Evolutionary conservation across 2,797 vertebrate genomes (phyloP), one percentile per base, ranked within the genome.

Genomic region (Sebastes diploproa): DNA sequence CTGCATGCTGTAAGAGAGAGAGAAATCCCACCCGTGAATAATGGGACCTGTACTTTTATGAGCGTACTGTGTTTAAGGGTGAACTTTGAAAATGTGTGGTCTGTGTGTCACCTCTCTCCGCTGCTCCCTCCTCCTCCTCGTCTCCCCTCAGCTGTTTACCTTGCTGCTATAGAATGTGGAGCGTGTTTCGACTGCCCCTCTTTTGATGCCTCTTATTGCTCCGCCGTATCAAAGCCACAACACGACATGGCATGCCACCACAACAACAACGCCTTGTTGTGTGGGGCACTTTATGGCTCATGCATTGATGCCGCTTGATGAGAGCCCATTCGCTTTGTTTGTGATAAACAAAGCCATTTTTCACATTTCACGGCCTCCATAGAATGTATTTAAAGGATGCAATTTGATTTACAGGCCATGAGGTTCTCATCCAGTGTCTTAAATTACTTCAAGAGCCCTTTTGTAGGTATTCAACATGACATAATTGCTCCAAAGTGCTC

Each of bases 71-170:
- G 91, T 95, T 94, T 95, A 92, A 94, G 90, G 88, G 89, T 86
- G 90, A 95, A 94, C 93, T 93, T 90, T 93, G 93, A 92, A 88
- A 91, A 94, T 93, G 95, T 96, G 96, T 96, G 96, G 95, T 95
- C 95, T 93, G 79, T 88, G 87, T 91, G 89, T 92, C 84, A 84
- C 84, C 87, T 87, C 83, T 79, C 84, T 86, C 61, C 78, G 23
- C 76, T 32, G 34, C 74, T 75, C 76, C 83, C 66, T 30, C 32
- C 61, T 66, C 54, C 71, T 64, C 67, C 42, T 67, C 58, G 23
- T 70, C 79, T 66, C 70, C 82, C 83, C 72, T 80, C 81, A 86
- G 89, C 90, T 92, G 83, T 93, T 94, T 94, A 93, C 91, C 93
- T 93, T 87, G 80, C 86, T 72, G 80, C 90, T 87, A 83, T 66